Evolutionary conservation across 2,113 vertebrate species (phyloP).

Genomic region (Nothocercus nigrocapillus): DNA sequence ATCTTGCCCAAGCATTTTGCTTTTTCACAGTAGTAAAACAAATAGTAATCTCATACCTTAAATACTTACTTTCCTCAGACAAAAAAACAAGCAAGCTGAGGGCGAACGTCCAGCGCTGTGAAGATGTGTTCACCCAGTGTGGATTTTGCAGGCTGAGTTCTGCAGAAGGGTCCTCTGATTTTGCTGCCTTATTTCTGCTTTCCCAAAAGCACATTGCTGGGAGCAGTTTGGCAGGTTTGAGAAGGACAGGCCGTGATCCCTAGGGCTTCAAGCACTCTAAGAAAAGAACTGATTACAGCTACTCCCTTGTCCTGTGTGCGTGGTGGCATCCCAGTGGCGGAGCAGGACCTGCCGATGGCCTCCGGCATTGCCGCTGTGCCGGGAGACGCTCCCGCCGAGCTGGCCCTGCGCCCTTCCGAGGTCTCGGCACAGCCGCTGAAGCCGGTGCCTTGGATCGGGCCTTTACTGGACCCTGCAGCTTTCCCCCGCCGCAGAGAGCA

Average conservation of each 20-base stretch:
- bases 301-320: background rate
- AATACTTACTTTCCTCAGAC: background rate
- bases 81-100: background rate
- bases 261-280: background rate
- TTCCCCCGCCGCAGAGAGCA: background rate
- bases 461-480: background rate
- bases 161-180: background rate
- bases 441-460: background rate
- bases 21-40: background rate
- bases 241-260: no score
- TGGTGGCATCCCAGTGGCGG: background rate
- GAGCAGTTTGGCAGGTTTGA: background rate
- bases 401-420: fast-evolving
- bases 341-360: background rate
- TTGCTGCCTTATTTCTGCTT: background rate
- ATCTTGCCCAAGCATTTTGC: background rate
- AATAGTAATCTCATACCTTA: background rate
- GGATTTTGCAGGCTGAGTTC: background rate
- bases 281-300: background rate
- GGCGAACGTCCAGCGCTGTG: background rate
- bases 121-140: background rate
- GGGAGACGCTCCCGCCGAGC: background rate
- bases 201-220: background rate
- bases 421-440: fast-evolving
- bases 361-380: background rate